Base-by-base conservation (phyloP, 30 jellyfish, hydroid and myxozoan species). In the Pseudorhiza aurosa region DNA sequence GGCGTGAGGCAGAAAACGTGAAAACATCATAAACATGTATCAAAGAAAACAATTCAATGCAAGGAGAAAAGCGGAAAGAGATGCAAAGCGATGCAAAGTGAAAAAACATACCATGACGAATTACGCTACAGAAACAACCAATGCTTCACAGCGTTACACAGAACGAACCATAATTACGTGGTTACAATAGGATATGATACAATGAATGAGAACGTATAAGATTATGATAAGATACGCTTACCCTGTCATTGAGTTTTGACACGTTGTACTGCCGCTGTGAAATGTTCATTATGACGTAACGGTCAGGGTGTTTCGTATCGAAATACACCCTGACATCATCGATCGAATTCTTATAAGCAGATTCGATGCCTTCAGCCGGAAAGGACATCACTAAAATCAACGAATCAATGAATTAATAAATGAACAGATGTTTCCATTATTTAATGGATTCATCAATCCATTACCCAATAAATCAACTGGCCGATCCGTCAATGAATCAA, bases 311-410 rank as follows among this genome's bases (percentile, higher is more conserved):
- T 62, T 80, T 91, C 29, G 88, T 26, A 63, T 91, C 98, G 4
- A 91, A 40, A 46, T 76, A 91, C 2, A 36, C 42, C 39, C 98
- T 68, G 81, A 91, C 98, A 68, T 91, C 98, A 77, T 91, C 98
- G 21, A 91, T 85, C 55, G 95, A 85, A 58, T 91, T 91, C 65
- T 91, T 91, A 82, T 85, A 91, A n/a, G 94, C 69, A n/a, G 88
- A 79, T 77, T 91, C 98, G 33, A 91, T 85, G 50, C 98, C 98
- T 43, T 91, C 98, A 29, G 96, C 98, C 8, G 98, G 98, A 58
- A 81, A 85, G 6, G 98, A 91, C 98, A 91, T 91, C 58, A 71
- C 98, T 91, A 73, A 45, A 84, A 55, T 29, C 39, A 64, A 4
- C 22, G 44, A 83, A 65, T 6, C 0, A 12, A 37, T 11, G 29